These are phyloP conservation scores for Paraescarpia echinospica DNA, from an alignment of 1,140 invertebrate species.

Conservation along the genomic window DNA sequence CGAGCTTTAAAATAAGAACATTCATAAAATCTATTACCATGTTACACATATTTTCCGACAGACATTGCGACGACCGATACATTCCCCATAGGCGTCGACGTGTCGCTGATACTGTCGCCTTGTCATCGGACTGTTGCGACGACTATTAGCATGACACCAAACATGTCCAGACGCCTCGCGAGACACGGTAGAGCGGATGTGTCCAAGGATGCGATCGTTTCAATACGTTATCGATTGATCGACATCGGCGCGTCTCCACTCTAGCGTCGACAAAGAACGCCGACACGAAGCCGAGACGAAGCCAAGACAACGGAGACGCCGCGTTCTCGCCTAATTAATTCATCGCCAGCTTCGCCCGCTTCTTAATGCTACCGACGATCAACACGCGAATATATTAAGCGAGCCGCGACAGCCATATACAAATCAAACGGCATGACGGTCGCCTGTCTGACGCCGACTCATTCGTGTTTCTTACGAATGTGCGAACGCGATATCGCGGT, in stretches of 20 bases:
- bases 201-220: background rate
- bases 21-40: background rate
- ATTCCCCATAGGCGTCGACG: background rate
- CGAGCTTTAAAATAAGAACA: background rate
- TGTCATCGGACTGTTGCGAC: background rate
- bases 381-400: conserved; percentile 1
- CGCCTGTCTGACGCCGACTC: background rate
- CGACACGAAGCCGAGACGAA: background rate
- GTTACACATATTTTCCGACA: background rate
- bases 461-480: background rate
- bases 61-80: background rate
- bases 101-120: background rate
- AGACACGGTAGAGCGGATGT: background rate
- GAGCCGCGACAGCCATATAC: background rate
- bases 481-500: background rate
- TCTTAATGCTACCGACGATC: background rate
- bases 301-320: background rate
- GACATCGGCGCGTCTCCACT: background rate
- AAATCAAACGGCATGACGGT: conserved; percentile 4
- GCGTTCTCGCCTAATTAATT: background rate
- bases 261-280: background rate
- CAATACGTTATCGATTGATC: conserved; percentile 1
- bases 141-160: background rate
- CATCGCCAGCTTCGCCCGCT: background rate
- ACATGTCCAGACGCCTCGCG: background rate